Base-by-base conservation (phyloP, 2,888 invertebrate genomes). In the Oscheius myriophilus region DNA sequence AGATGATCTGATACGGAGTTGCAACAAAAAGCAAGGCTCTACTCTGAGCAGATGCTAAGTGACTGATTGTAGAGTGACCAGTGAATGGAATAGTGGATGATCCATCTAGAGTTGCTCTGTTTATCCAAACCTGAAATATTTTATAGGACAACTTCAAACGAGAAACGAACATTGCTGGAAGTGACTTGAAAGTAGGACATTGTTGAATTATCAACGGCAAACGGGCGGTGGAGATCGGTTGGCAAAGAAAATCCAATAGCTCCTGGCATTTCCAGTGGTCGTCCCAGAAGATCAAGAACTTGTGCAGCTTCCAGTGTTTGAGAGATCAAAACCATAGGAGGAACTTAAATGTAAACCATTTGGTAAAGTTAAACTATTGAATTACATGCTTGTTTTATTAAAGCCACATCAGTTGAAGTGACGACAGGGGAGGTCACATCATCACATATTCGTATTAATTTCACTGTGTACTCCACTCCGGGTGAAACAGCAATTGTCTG, bases 11-110 rank as follows among this genome's bases (percentile, higher is more conserved):
- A 65, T 84, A 85, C 7, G 82, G 69, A 1, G 80, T 76, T 21
- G 83, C 80, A 12, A 86, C 64, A 39, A 84, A 42, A n/a, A 85
- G 67, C 0, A 76, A 62, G 0, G 83, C 76, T 66, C 76, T 59
- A 61, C 61, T 61, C 9, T 81, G 71, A 6, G 80, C 75, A 12
- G 83, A 77, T n/a, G 83, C 67, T 23, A 84, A 41, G 16, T 85
- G 69, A 0, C 73, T 65, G 0, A 82, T 73, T 64, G 73, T 64
- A 33, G 43, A 39, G 41, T 52, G 39, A 9, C 53, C 63, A 33
- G 61, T 63, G 42, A 63, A 52, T 6, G 57, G 55, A 14, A 55
- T n/a, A 7, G 58, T 64, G 2, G 67, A 39, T 0, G 63, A 14
- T 25, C 71, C 71, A 2, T 67, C 65, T n/a, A 73, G 52, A 21